phyloP scores from a whole-genome alignment of 2,797 vertebrate species.

The Streptopelia turtur region DNA sequence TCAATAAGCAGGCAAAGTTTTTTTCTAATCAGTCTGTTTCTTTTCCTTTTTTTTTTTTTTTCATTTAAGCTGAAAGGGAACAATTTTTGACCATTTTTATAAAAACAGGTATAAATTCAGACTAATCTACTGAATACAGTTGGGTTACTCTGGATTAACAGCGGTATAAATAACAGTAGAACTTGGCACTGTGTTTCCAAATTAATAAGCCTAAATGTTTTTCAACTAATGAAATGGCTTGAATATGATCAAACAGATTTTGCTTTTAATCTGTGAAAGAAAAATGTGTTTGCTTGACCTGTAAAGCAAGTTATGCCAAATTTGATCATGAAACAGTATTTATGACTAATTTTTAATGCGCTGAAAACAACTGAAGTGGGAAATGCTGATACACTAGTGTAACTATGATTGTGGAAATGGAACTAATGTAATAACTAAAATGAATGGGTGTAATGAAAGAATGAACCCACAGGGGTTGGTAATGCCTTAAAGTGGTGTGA shows the following conservation, averaged over 20 bases:
- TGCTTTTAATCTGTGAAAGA: conserved; percentile 51
- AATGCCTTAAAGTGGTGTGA: conserved; percentile 41
- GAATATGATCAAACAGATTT: conserved; percentile 34
- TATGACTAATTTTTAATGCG: conserved; percentile 51
- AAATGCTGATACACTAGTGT: conserved; percentile 59
- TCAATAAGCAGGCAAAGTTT: neutral
- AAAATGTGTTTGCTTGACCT: conserved; percentile 60
- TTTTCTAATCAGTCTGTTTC: neutral
- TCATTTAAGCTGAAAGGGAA: neutral
- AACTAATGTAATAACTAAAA: conserved; percentile 71
- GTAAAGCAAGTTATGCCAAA: conserved; percentile 58
- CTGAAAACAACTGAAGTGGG: conserved; percentile 61
- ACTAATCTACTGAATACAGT: neutral
- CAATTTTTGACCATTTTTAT: neutral
- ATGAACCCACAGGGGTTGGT: conserved; percentile 23
- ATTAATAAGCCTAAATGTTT: conserved; percentile 48
- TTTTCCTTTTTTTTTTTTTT: neutral
- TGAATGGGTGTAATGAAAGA: conserved; percentile 30
- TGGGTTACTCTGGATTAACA: conserved; percentile 17
- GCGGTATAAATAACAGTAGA: conserved; percentile 20
- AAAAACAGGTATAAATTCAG: neutral
- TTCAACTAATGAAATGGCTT: conserved; percentile 19
- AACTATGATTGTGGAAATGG: conserved; percentile 51
- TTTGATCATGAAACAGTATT: conserved; percentile 50
- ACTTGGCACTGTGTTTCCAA: neutral